Evolutionary conservation across 2,113 vertebrate species (phyloP), one percentile per base, ranked within the genome.

Genomic region (Halcyon malimbica): DNA sequence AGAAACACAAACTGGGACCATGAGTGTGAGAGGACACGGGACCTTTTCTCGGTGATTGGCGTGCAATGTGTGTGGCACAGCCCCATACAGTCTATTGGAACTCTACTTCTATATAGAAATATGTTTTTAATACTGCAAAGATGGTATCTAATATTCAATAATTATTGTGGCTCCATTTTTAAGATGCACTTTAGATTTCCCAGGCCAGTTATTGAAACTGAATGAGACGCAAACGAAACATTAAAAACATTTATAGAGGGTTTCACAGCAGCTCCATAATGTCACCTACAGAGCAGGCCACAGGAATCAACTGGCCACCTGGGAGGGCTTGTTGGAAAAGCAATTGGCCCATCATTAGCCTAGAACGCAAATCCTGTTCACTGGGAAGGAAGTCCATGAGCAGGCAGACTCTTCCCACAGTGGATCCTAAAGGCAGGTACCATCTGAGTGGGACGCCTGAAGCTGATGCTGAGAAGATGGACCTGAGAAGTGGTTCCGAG

Each of bases 161-260:
- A 96, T 91, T 94, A 94, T 89, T 44, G 57, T 35, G 54, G 90
- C 91, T 96, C 39, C 1, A 37, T 68, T 92, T 97, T 90, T 85
- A 78, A 96, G 95, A 96, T 54, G 93, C 79, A 80, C 95, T 97
- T 97, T 93, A 96, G 89, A 94, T 97, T 96, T 96, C 96, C 95
- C 96, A 96, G 78, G 81, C 39, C 1, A 41, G 85, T 91, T 92
- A 65, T 91, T 90, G 87, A 78, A 90, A 77, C 82, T 53, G 85
- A 97, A 91, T 13, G 85, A 95, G 94, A 96, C 93, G 89, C 95
- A 95, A 95, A 74, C 16, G 86, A 93, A 97, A 93, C 87, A 95
- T 95, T 97, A 86, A 75, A 96, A 96, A 84, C 83, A 80, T 94
- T 96, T 95, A 93, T 67, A 57, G 76, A 63, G 48, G 73, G 48